Evolutionary conservation across 2,797 vertebrate species (phyloP), one percentile per base, ranked within the genome.

Genomic region (Coracias cyanogaster): DNA sequence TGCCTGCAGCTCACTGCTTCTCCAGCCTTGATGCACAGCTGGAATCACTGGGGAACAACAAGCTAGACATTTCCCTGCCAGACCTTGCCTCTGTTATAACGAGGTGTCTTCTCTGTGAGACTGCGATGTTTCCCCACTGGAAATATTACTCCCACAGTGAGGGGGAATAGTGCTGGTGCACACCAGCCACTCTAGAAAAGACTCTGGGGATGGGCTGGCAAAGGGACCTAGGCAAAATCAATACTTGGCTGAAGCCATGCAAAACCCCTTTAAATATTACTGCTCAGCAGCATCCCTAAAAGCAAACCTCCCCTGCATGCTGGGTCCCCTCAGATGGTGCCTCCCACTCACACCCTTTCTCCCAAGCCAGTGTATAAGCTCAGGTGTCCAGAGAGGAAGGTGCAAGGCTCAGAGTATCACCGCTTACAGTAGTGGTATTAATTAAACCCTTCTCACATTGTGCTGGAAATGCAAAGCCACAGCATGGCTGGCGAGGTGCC

Each of bases 401-500:
- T 62, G 15, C 25, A 84, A 81, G 25, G 55, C 25, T 29, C 29
- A 60, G 28, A 16, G 57, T 65, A 41, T 10, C 26, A 65, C 17
- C 45, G 46, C 37, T 48, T 16, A 6, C 29, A 48, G 22, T 7
- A 3, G 15, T 2, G 5, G 54, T 55, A 66, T 52, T 71, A 72
- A 83, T 33, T 16, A 51, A 92, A 77, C 51, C n/a, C 22, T 76
- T 60, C 51, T 58, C 46, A 54, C 2, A 2, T 15, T 52, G 15
- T 24, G n/a, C 15, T 48, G 46, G 31, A 71, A 49, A 52, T 12
- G 16, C 54, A 76, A 43, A 93, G n/a, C 58, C 72, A 1, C 31
- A 45, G 58, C 31, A 10, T 25, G 45, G 39, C 48, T 0, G 0
- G 51, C 0, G 3, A 80, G 9, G 4, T 57, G 25, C 37, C 54